A percentile compares a stretch with the other conserved stretches of the same genome.
phyloP scores from a whole-genome alignment of 2,888 invertebrate genomes.

The Drosophila niveifrons region DNA sequence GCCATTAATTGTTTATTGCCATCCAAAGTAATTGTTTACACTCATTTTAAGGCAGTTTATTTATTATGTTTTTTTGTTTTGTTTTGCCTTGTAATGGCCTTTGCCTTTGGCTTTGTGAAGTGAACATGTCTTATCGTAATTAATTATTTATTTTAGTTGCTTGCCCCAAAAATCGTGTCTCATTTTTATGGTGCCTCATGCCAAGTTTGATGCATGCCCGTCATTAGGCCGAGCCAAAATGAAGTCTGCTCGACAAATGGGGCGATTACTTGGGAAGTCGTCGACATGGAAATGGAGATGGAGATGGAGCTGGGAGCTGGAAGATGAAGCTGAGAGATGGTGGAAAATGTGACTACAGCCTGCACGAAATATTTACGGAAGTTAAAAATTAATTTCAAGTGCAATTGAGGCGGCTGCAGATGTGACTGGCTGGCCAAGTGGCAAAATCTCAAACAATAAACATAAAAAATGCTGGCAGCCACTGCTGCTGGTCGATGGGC shows the following conservation, averaged over 20 bases:
- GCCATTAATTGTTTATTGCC: slow-evolving; percentile 7
- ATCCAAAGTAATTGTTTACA: slow-evolving; percentile 11
- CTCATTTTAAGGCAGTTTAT: slow-evolving; percentile 18
- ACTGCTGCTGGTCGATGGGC: slow-evolving; percentile 14
- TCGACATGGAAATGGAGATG: background rate
- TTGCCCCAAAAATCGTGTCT: slow-evolving; percentile 39
- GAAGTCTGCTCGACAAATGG: slow-evolving; percentile 56
- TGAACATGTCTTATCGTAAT: slow-evolving; percentile 68
- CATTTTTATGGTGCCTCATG: slow-evolving; percentile 52
- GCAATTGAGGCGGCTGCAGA: slow-evolving; percentile 56
- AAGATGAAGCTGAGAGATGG: background rate
- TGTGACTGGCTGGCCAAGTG: slow-evolving; percentile 55
- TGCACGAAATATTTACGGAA: slow-evolving; percentile 70
- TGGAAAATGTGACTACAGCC: slow-evolving; percentile 32
- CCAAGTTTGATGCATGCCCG: slow-evolving; percentile 72
- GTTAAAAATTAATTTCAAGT: slow-evolving; percentile 79
- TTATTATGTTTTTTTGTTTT: background rate
- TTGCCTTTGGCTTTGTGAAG: slow-evolving; percentile 4
- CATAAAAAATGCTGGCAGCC: slow-evolving; percentile 64
- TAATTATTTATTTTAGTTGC: slow-evolving; percentile 70
- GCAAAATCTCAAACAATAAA: slow-evolving; percentile 75
- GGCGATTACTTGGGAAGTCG: slow-evolving; percentile 4
- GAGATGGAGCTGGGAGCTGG: too few relatives aligned
- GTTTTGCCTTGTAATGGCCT: slow-evolving; percentile 24
- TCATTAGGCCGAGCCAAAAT: slow-evolving; percentile 58